Conservation (phyloP, 2,113 vertebrate species). For the Lagopus leucura region DNA sequence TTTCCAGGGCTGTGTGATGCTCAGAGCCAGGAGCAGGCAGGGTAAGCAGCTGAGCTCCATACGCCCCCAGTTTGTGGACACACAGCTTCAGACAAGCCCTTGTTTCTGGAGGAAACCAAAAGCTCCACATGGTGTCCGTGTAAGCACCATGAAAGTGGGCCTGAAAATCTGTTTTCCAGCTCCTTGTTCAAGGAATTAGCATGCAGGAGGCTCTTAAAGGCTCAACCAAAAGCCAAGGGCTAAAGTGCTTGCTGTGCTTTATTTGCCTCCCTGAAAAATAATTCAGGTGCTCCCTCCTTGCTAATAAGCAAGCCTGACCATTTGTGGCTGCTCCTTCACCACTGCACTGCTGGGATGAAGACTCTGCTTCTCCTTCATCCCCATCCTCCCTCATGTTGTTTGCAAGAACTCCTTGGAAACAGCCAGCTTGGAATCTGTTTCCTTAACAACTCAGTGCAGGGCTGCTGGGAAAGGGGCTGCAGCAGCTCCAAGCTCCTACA, state of each 20-base stretch:
- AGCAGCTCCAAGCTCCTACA: neutral
- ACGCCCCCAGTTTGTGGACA: neutral
- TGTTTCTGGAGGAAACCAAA: neutral
- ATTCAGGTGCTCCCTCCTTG: neutral
- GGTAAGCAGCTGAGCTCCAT: neutral
- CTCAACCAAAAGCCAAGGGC: neutral
- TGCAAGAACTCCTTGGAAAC: conserved; percentile 35
- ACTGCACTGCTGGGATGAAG: neutral
- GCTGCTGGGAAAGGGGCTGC: neutral
- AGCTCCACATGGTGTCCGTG: neutral
- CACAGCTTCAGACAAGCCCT: neutral
- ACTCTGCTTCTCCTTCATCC: neutral
- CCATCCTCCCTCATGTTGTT: neutral
- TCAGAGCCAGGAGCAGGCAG: neutral
- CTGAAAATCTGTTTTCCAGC: neutral
- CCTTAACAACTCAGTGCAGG: conserved; percentile 30
- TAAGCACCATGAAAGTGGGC: neutral
- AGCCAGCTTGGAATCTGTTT: neutral
- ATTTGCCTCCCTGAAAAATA: neutral
- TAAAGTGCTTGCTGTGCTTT: neutral
- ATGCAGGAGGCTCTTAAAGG: neutral
- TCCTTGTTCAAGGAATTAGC: neutral
- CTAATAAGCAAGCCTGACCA: neutral
- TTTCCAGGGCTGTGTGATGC: too few species aligned
- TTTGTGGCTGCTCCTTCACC: neutral